A percentile compares a stretch with the other conserved stretches of the same genome.
Evolutionary conservation across 2,113 vertebrate species (phyloP).

Genomic region (Eudyptes chrysolophus): DNA sequence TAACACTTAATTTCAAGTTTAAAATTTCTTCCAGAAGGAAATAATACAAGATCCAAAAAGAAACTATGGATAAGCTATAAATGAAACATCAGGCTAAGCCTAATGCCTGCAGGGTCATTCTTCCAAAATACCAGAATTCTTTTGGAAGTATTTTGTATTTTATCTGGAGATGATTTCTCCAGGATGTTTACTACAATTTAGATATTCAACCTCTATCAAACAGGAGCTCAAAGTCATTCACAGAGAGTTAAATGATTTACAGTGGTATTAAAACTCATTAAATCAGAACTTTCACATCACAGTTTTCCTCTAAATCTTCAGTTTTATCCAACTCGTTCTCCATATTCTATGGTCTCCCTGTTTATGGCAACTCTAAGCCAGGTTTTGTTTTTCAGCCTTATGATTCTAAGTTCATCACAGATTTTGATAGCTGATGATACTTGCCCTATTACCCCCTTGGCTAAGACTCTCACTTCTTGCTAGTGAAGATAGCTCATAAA

Average conservation of each 20-base stretch:
- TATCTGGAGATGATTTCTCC: not conserved
- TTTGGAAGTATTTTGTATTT: not conserved
- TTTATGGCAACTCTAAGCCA: not conserved
- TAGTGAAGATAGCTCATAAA: not conserved
- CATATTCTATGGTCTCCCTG: not conserved
- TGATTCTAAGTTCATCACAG: not conserved
- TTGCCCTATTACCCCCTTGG: not conserved
- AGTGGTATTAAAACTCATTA: not conserved
- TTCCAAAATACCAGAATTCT: not conserved
- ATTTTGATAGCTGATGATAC: not conserved
- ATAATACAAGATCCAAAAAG: constrained; percentile 11
- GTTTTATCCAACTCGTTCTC: not conserved
- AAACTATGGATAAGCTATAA: not conserved
- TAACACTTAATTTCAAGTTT: constrained; percentile 45
- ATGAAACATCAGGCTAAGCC: constrained; percentile 1
- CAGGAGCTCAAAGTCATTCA: not conserved
- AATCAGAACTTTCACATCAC: not conserved
- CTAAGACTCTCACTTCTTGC: not conserved
- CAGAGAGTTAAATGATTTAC: not conserved
- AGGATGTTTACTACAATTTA: not conserved
- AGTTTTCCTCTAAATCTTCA: not conserved
- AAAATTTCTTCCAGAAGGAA: constrained; percentile 44
- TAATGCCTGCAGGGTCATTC: constrained; percentile 34
- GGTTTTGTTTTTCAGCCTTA: not conserved
- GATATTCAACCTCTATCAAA: not conserved